Evolutionary conservation across 2,888 invertebrate species (phyloP), one percentile per base, ranked within the genome.

Genomic region (Hirtodrosophila alboralis): DNA sequence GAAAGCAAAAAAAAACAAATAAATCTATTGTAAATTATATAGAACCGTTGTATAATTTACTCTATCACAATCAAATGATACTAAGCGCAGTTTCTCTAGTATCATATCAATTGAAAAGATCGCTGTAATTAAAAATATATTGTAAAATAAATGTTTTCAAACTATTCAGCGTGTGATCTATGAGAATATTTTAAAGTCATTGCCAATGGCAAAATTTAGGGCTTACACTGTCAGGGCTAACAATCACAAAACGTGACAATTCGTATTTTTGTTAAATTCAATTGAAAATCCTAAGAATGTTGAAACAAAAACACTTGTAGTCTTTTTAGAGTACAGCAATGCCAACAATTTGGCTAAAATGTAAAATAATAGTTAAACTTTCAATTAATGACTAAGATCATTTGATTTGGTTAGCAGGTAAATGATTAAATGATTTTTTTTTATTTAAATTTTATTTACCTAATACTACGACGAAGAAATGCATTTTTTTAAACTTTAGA

Each of bases 241-340:
- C 27, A 23, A 41, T 65, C 12, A n/a, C 38, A 18, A 51, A 60
- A 69, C 68, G 73, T 69, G 68, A 60, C 68, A 21, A 48, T 33
- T 41, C 36, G 49, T 34, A 36, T 21, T 67, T 68, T 53, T 9
- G 31, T 21, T 27, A 30, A 33, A 44, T 40, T 67, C 36, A 43
- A 28, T 18, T 23, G 23, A 31, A 45, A 66, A 53, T 67, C 44
- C 41, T 26, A 68, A 53, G 73, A 72, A 72, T 60, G 45, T 72
- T n/a, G n/a, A n/a, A n/a, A n/a, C n/a, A n/a, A n/a, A n/a, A n/a
- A n/a, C n/a, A 28, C 33, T 30, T 30, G 23, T 45, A 28, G 26
- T 18, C 21, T 6, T 28, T n/a, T 12, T 40, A n/a, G 1, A 10
- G 30, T 21, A 43, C 45, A 23, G 23, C 23, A 23, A 59, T 36